These are phyloP conservation scores for Drosophila rellima DNA, from an alignment of 2,888 invertebrate species.

Conservation along the genomic window DNA sequence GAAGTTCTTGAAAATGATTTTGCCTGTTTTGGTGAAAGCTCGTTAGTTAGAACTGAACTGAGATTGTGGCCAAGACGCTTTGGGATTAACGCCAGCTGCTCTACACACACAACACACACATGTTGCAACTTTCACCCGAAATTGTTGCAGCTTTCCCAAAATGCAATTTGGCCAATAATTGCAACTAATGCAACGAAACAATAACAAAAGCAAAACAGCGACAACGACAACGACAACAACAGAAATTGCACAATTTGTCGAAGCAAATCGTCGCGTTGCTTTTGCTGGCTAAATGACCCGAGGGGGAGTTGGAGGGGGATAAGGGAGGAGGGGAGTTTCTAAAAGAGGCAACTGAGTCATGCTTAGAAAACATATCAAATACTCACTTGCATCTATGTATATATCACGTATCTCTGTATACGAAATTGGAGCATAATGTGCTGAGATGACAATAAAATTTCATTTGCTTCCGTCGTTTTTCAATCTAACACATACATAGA, in stretches of 20 bases:
- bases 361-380: conserved; percentile 26
- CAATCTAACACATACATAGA: neutral
- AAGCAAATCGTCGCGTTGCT: conserved; percentile 49
- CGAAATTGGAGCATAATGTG: conserved; percentile 51
- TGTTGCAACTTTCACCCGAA: conserved; percentile 70
- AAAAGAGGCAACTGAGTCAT: conserved; percentile 37
- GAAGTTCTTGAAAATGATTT: conserved; percentile 69
- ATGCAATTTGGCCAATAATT: conserved; percentile 78
- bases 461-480: conserved; percentile 45
- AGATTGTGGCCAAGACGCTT: conserved; percentile 5
- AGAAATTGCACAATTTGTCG: conserved; percentile 73
- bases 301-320: neutral
- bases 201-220: conserved; percentile 45
- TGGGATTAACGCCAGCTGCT: conserved; percentile 43
- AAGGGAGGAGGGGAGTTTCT: neutral
- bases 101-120: conserved; percentile 33
- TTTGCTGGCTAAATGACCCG: neutral
- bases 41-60: conserved; percentile 47
- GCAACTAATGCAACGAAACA: conserved; percentile 68
- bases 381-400: conserved; percentile 15
- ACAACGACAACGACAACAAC: conserved; percentile 36
- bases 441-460: conserved; percentile 53
- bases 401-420: conserved; percentile 41
- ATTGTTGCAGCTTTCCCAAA: conserved; percentile 61
- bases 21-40: conserved; percentile 76